Evolutionary conservation across 2,797 vertebrate species (phyloP), one percentile per base, ranked within the genome.

Genomic region (Arnoldichthys spilopterus): DNA sequence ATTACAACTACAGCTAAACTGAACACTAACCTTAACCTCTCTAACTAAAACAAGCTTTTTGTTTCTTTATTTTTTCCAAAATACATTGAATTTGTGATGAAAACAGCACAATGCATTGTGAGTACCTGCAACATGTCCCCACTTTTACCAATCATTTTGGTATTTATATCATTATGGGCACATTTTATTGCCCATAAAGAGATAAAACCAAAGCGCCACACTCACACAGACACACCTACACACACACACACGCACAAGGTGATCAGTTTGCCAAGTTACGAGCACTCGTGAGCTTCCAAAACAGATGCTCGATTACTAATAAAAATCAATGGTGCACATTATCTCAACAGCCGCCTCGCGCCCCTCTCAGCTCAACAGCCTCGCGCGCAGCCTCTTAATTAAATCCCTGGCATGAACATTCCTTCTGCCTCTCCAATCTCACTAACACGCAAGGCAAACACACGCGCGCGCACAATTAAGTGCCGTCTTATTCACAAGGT

Each of bases 351-450:
- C 89, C 89, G 83, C 87, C 84, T 90, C 89, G 90, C 22, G 20
- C 75, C 62, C 45, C 74, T 70, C 75, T 43, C 61, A 18, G 12
- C 30, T 76, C 54, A 45, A 53, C 63, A 90, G 86, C 82, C 85
- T 91, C 93, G 94, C 92, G 94, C 95, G 93, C 93, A 92, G 93
- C 74, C 81, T 91, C 92, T 91, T 93, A 93, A 94, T 94, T 92
- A 94, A 92, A 88, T 71, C 83, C 86, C 88, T 91, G 91, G 92
- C 90, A 89, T 86, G 86, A 84, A 88, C 87, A 89, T 81, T 85
- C 54, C 80, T 83, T 87, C 84, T 45, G 54, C 77, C 54, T 47
- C 68, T 75, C 56, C 61, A 73, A 26, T 64, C 32, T 77, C 68
- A 22, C 86, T 85, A 86, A 87, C 85, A 83, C 90, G 82, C 85